phyloP scores from a whole-genome alignment of 2,888 invertebrate genomes.

The Brachyopa scutellaris region DNA sequence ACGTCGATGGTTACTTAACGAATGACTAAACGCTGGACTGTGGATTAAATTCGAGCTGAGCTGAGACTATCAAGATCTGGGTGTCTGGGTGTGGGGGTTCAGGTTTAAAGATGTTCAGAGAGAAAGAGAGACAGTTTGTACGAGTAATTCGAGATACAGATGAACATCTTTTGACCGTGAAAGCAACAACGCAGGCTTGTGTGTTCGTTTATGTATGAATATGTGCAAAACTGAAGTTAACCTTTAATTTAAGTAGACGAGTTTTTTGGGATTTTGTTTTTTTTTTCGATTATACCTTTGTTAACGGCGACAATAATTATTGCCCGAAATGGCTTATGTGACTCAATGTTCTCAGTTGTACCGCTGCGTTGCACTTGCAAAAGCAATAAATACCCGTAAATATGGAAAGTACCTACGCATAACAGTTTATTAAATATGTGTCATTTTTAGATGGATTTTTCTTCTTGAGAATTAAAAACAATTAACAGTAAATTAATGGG shows the following conservation, averaged over 20 bases:
- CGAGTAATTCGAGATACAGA: constrained; percentile 11
- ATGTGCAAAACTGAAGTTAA: background rate
- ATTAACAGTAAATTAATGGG: no score
- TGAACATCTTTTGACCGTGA: constrained; percentile 45
- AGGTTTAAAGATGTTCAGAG: no score
- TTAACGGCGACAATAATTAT: no score
- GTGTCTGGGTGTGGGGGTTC: background rate
- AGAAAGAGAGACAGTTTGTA: constrained; percentile 1
- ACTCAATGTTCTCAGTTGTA: no score
- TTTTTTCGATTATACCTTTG: background rate
- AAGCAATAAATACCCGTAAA: no score
- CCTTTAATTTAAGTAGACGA: constrained; percentile 12
- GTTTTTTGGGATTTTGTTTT: constrained; percentile 39
- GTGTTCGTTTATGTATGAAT: background rate
- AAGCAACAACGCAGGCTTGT: background rate
- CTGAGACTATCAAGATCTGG: background rate
- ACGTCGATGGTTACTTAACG: constrained; percentile 36
- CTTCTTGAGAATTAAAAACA: no score
- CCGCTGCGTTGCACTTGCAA: no score
- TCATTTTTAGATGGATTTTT: no score
- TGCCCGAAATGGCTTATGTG: no score
- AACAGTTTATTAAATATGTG: no score
- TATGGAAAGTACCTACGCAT: no score
- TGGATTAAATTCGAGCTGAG: background rate
- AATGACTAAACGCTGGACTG: constrained; percentile 45